These are phyloP conservation scores for Indicator indicator DNA, from an alignment of 2,113 vertebrate species.

Conservation along the genomic window DNA sequence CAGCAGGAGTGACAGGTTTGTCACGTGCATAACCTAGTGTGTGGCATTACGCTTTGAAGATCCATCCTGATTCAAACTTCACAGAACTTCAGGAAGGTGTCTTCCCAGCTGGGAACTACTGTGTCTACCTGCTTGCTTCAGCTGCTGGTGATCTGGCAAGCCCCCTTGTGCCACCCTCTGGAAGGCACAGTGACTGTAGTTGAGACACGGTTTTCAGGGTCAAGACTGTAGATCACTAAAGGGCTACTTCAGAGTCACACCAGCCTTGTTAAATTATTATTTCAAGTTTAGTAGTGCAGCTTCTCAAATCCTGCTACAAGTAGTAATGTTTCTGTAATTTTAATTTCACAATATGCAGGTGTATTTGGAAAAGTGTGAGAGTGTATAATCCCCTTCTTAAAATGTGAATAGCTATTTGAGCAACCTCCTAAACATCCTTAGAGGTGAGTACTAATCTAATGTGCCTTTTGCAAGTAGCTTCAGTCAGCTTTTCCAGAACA, in stretches of 20 bases:
- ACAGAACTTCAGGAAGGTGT: no score
- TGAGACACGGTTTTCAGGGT: neutral
- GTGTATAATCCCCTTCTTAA: neutral
- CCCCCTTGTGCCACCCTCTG: conserved; percentile 13
- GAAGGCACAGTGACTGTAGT: neutral
- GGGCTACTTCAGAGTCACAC: no score
- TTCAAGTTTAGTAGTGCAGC: neutral
- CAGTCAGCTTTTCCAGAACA: rapidly evolving
- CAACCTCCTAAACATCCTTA: neutral
- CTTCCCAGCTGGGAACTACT: rapidly evolving
- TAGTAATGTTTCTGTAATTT: neutral
- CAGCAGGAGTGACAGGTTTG: neutral
- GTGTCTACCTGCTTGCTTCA: neutral
- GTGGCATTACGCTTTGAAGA: neutral
- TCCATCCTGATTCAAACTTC: neutral
- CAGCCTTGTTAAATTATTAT: neutral
- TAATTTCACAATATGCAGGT: rapidly evolving
- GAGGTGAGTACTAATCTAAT: rapidly evolving
- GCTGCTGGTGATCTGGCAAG: neutral
- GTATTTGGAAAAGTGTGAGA: neutral
- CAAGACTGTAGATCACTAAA: rapidly evolving
- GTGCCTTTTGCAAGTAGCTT: neutral
- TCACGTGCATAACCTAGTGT: rapidly evolving
- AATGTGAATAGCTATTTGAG: neutral
- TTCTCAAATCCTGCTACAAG: neutral